Percentiles rank a stretch among this genome's conserved stretches.
These are phyloP conservation scores for Cecidostiba fungosa DNA, from an alignment of 2,888 invertebrate species.

Conservation along the genomic window DNA sequence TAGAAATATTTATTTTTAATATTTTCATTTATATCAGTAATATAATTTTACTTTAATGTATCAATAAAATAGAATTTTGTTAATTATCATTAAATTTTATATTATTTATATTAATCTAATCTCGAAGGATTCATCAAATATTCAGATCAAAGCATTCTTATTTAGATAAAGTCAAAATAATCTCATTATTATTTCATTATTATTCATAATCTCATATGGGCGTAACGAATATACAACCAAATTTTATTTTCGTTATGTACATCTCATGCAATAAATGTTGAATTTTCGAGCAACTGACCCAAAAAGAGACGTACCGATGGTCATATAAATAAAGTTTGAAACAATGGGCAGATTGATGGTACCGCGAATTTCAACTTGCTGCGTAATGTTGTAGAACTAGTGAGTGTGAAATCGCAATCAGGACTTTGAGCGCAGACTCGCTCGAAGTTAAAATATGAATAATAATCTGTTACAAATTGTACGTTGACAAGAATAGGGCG, in stretches of 20 bases:
- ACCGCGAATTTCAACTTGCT: neutral
- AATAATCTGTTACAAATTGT: slow-evolving; percentile 56
- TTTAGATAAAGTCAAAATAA: neutral
- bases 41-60: neutral
- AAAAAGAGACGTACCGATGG: neutral
- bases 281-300: neutral
- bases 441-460: slow-evolving; percentile 54
- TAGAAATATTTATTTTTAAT: no score
- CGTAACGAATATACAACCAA: neutral
- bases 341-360: neutral
- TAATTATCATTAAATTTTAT: neutral
- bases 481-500: slow-evolving; percentile 13
- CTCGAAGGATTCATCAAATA: neutral
- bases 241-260: neutral
- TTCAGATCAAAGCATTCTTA: neutral
- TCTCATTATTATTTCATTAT: neutral
- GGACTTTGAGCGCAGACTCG: slow-evolving; percentile 29
- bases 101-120: neutral
- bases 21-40: no score
- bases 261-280: slow-evolving; percentile 8
- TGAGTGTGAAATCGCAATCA: slow-evolving; percentile 56
- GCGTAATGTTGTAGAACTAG: neutral
- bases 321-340: slow-evolving; percentile 12
- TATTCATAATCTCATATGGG: no score
- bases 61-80: neutral